These are phyloP conservation scores for Calameuta idolon DNA, from an alignment of 2,888 invertebrate genomes.

Conservation along the genomic window DNA sequence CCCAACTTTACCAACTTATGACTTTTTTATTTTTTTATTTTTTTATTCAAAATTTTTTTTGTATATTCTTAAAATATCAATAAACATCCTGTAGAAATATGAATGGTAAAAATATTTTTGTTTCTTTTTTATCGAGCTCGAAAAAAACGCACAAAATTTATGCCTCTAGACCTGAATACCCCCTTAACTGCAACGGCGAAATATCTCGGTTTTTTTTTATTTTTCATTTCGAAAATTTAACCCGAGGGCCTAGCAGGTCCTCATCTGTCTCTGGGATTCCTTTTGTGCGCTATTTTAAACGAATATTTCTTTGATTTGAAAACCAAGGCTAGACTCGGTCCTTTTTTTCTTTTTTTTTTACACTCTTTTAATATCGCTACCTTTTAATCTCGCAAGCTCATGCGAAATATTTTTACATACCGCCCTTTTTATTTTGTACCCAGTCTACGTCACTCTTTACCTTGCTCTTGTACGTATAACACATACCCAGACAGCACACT, in stretches of 20 bases:
- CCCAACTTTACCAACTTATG: too few species aligned
- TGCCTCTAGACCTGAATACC: too few species aligned
- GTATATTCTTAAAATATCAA: too few species aligned
- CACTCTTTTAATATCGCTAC: constrained; percentile 12
- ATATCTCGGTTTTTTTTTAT: neutral
- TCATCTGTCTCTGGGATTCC: constrained; percentile 19
- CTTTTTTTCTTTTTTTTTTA: constrained; percentile 14
- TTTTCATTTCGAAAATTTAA: constrained; percentile 25
- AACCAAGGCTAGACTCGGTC: neutral
- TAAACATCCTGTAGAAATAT: too few species aligned
- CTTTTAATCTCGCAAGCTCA: constrained; percentile 24
- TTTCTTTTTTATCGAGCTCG: too few species aligned
- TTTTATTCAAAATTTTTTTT: too few species aligned
- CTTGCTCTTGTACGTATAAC: neutral
- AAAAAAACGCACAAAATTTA: too few species aligned
- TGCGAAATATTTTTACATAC: constrained; percentile 31
- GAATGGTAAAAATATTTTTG: too few species aligned
- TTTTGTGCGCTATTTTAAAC: constrained; percentile 26
- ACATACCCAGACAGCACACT: neutral
- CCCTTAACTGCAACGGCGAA: neutral
- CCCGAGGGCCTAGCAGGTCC: constrained; percentile 16
- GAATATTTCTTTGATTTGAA: constrained; percentile 31
- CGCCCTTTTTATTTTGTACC: constrained; percentile 16
- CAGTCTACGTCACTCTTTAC: constrained; percentile 2
- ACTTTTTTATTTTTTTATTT: too few species aligned